Percentiles rank a stretch among this genome's conserved stretches.
Conservation (phyloP, 2,797 vertebrate genomes). For the Enteromius anoplus region DNA sequence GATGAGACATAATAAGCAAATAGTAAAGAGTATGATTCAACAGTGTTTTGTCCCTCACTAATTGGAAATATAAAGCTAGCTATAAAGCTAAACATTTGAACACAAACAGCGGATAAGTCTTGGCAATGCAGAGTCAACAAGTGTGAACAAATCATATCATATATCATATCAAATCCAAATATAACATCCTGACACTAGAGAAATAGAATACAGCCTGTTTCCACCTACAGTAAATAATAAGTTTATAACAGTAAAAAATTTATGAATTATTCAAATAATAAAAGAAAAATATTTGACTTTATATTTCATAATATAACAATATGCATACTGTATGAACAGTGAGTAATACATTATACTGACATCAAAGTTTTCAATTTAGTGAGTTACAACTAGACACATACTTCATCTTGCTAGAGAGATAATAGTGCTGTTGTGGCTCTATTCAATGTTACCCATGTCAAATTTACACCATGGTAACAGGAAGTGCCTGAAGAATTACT, state of each 20-base stretch:
- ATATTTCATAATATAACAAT: not conserved
- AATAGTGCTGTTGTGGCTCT: not conserved
- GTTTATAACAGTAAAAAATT: too few species aligned
- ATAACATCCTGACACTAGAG: not conserved
- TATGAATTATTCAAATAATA: too few species aligned
- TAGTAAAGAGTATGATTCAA: constrained; percentile 56
- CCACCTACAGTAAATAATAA: not conserved
- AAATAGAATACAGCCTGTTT: not conserved
- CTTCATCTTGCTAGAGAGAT: not conserved
- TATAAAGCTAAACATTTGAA: constrained; percentile 36
- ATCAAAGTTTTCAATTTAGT: not conserved
- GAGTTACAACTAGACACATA: not conserved
- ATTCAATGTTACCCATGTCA: not conserved
- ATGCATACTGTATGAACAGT: not conserved
- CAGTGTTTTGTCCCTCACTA: constrained; percentile 54
- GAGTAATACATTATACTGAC: not conserved
- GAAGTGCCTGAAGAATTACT: constrained; percentile 25
- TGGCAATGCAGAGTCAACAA: constrained; percentile 54
- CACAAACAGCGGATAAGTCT: constrained; percentile 45
- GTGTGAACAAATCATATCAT: constrained; percentile 37
- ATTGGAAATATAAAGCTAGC: not conserved
- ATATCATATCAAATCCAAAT: constrained; percentile 21
- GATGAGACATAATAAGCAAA: constrained; percentile 57
- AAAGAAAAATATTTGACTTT: not conserved
- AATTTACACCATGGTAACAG: not conserved